Percentiles rank a stretch among this genome's conserved stretches.
Conservation (phyloP, 2,888 invertebrate genomes). For the Serripes groenlandicus region DNA sequence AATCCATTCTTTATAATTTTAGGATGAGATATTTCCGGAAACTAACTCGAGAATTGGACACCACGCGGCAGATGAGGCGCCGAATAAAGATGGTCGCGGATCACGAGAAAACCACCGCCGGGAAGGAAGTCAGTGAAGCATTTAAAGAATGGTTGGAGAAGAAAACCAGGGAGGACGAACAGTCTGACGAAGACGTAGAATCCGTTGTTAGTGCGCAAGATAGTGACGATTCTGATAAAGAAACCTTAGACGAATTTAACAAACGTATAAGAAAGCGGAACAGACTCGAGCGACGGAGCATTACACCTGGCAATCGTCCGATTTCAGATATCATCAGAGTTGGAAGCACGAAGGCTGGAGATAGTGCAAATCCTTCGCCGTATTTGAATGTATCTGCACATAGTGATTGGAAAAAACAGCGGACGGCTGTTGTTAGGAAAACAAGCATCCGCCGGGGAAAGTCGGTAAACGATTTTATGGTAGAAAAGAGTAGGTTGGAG, state of each 20-base stretch:
- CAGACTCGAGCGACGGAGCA: conserved; percentile 40
- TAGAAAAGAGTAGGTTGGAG: conserved; percentile 70
- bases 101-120: conserved; percentile 13
- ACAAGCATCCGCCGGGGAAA: conserved; percentile 28
- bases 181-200: conserved; percentile 55
- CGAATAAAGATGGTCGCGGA: conserved; percentile 48
- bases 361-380: conserved; percentile 59
- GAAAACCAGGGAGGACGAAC: conserved; percentile 58
- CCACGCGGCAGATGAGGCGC: conserved; percentile 52
- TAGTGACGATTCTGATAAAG: conserved; percentile 57
- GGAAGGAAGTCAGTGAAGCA: conserved; percentile 57
- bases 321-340: conserved; percentile 60
- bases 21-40: conserved; percentile 41
- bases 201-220: conserved; percentile 30
- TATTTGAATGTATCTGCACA: conserved; percentile 67
- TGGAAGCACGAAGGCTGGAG: conserved; percentile 65
- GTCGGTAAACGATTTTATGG: conserved; percentile 63
- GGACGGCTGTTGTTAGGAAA: background rate
- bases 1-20: background rate
- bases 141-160: conserved; percentile 76
- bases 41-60: conserved; percentile 34
- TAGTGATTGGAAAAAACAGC: conserved; percentile 69
- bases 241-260: conserved; percentile 67
- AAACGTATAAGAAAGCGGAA: conserved; percentile 63
- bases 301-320: conserved; percentile 63